Conservation (phyloP, 2,888 invertebrate genomes). For the Ernsta delagoae region DNA sequence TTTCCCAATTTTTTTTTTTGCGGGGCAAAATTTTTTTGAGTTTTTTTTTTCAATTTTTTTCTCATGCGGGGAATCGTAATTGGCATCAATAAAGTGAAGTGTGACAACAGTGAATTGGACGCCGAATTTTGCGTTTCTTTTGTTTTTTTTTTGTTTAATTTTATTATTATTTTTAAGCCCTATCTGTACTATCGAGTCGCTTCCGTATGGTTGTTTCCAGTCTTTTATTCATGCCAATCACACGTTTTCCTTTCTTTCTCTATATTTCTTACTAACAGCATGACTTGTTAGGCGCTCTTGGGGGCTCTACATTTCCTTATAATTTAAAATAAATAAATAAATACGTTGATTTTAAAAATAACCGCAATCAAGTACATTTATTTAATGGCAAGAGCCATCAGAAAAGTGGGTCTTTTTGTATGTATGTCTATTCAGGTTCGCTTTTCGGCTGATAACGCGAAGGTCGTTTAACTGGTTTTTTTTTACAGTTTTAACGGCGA, state of each 20-base stretch:
- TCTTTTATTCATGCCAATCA: slow-evolving; percentile 81
- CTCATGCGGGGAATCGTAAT: slow-evolving; percentile 70
- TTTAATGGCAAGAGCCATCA: too few species aligned
- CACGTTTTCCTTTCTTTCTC: slow-evolving; percentile 69
- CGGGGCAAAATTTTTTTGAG: slow-evolving; percentile 13
- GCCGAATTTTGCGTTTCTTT: slow-evolving; percentile 53
- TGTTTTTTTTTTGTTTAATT: slow-evolving; percentile 43
- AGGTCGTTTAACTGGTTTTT: slow-evolving; percentile 77
- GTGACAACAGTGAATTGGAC: slow-evolving; percentile 68
- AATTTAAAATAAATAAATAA: too few species aligned
- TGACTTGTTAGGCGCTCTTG: not conserved
- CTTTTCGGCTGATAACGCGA: slow-evolving; percentile 75
- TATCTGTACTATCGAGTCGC: slow-evolving; percentile 31
- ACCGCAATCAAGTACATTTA: too few species aligned
- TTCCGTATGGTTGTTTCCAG: slow-evolving; percentile 52
- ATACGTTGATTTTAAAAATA: too few species aligned
- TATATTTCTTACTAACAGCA: slow-evolving; percentile 57
- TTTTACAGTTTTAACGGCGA: slow-evolving; percentile 81
- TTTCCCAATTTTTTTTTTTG: slow-evolving; percentile 4
- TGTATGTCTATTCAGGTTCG: slow-evolving; percentile 48
- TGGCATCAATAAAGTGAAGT: slow-evolving; percentile 83
- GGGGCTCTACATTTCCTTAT: not conserved
- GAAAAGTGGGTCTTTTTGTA: too few species aligned
- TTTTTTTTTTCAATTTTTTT: slow-evolving; percentile 5
- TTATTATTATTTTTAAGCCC: slow-evolving; percentile 50